Evolutionary conservation across 2,888 invertebrate genomes (phyloP), one percentile per base, ranked within the genome.

Genomic region (Eupeodes latifasciatus): DNA sequence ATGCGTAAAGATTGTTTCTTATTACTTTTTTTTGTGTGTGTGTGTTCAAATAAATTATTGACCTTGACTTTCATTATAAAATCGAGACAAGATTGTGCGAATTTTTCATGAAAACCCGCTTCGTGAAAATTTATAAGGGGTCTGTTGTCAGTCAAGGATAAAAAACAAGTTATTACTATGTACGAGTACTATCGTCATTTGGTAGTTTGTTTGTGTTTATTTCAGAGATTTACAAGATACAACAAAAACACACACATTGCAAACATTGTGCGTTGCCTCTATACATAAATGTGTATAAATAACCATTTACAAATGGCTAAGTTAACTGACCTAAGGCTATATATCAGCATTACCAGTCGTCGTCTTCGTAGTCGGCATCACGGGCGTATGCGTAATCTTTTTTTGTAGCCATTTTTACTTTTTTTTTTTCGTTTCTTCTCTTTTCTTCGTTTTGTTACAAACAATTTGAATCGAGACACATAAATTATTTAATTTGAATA

Each of bases 301-400:
- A 14, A 14, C 57, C 12, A 53, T 47, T 12, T 1, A 78, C n/a
- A 27, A 19, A 53, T 51, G 47, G 14, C 34, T 40, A 69, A 57
- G 76, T 77, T 76, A 69, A 77, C 62, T 71, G 82, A 82, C 82
- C 82, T 82, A 77, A 77, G 75, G 76, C 76, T 76, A 62, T 76
- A 7, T 19, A 27, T 47, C 59, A 64, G 47, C 7, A 14, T 34
- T 34, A 27, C 19, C 11, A 55, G 40, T 62, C 76, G 62, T 71
- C 76, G 69, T 62, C 67, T 27, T 27, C 27, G 27, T 27, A 27
- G 27, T 62, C 76, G 62, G 71, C 76, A 76, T 62, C 67, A 12
- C 53, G 16, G 53, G 55, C 69, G 44, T 81, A 76, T 69, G 55
- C 76, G 69, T 62, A 55, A 59, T 69, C 27, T 62, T 57, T 67